Percentiles rank a stretch among this genome's conserved stretches.
Conservation (phyloP, 2,797 vertebrate species). For the Sebastes diploproa region DNA sequence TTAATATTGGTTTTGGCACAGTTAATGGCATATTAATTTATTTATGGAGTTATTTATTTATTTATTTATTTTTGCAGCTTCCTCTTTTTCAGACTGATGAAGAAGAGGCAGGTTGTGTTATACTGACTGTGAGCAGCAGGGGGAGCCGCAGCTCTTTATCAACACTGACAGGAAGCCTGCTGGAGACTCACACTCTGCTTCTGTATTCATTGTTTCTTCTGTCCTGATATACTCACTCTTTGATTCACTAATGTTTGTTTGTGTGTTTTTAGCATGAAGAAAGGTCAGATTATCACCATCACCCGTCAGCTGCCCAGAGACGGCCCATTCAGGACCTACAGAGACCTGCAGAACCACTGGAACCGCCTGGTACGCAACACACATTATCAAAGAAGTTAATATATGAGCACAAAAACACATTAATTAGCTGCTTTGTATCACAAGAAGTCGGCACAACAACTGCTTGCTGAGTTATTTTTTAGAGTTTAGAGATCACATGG, state of each 20-base stretch:
- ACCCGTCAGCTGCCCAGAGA: constrained; percentile 81
- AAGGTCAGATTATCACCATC: constrained; percentile 88
- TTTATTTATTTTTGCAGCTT: neutral
- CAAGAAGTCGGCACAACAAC: neutral
- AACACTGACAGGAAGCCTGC: neutral
- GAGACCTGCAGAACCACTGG: constrained; percentile 89
- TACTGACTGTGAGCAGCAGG: constrained; percentile 44
- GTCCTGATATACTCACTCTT: neutral
- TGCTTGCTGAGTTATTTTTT: neutral
- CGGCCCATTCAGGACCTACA: constrained; percentile 87
- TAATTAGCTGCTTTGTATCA: neutral
- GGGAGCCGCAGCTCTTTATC: constrained; percentile 24
- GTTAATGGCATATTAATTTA: neutral
- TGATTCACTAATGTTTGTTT: constrained; percentile 1
- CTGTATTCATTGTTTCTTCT: neutral
- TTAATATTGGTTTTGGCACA: neutral
- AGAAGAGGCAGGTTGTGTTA: constrained; percentile 22
- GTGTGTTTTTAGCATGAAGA: constrained; percentile 86
- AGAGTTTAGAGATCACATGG: neutral
- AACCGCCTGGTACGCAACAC: constrained; percentile 82
- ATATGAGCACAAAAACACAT: no score
- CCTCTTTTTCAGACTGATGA: neutral
- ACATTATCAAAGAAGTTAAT: neutral
- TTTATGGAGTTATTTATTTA: neutral
- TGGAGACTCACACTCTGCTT: neutral